Percentiles rank a stretch among this genome's conserved stretches.
Conservation (phyloP, 2,797 vertebrate genomes). For the Aulostomus chinensis region DNA sequence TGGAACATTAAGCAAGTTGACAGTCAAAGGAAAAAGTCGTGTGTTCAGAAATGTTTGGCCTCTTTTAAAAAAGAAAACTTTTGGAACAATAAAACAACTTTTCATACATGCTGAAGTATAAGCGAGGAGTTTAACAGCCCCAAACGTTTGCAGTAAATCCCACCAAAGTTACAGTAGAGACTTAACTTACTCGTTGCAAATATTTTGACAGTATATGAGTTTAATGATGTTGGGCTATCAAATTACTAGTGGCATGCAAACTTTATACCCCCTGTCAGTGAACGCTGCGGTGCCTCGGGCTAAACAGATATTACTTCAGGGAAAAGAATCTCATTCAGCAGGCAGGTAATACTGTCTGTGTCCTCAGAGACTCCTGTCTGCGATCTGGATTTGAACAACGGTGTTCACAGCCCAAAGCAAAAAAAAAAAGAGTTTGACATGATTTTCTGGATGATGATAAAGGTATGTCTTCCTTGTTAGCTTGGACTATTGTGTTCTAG, state of each 20-base stretch:
- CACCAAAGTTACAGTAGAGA: conserved; percentile 15
- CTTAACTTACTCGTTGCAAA: conserved; percentile 34
- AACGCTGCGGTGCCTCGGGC: conserved; percentile 42
- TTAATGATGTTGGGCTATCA: conserved; percentile 57
- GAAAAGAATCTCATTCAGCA: conserved; percentile 48
- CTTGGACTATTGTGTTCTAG: conserved; percentile 56
- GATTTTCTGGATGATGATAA: conserved; percentile 69
- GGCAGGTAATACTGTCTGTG: conserved; percentile 50
- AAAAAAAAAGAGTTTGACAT: conserved; percentile 55
- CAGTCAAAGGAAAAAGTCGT: too few species aligned
- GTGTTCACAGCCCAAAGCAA: conserved; percentile 46
- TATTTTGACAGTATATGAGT: conserved; percentile 54
- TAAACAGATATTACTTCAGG: conserved; percentile 67
- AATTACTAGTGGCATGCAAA: conserved; percentile 58
- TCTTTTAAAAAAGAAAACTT: too few species aligned
- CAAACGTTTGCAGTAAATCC: conserved; percentile 33
- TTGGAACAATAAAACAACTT: conserved; percentile 1
- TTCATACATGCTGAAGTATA: too few species aligned
- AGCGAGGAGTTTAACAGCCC: too few species aligned
- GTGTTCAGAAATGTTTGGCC: too few species aligned
- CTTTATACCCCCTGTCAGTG: conserved; percentile 46
- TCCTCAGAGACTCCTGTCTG: conserved; percentile 60
- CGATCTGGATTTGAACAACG: conserved; percentile 34
- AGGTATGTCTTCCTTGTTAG: conserved; percentile 66
- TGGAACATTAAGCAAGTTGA: too few species aligned